These are phyloP conservation scores for Drosophila nigromelanica DNA, from an alignment of 1,140 invertebrate species.

Conservation along the genomic window DNA sequence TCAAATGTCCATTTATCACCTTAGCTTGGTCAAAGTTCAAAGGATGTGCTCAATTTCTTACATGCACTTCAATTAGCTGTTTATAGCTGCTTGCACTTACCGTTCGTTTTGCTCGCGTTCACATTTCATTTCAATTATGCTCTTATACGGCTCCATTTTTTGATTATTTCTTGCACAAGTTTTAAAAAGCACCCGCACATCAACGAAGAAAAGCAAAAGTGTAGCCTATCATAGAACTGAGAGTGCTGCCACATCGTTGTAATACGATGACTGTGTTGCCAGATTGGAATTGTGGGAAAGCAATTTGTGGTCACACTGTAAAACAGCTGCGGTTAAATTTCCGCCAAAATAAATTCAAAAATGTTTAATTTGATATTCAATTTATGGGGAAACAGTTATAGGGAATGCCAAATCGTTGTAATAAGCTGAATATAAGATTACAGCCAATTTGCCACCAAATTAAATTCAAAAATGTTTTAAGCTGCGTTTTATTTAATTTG, in stretches of 20 bases:
- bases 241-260: conserved; percentile 8
- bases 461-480: too few relatives aligned
- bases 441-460: too few relatives aligned
- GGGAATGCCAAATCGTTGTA: too few relatives aligned
- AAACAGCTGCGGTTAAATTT: neutral
- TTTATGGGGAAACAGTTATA: too few relatives aligned
- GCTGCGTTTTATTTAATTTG: neutral
- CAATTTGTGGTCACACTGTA: conserved; percentile 3
- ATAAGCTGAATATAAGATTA: too few relatives aligned
- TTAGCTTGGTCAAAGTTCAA: conserved; percentile 42
- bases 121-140: neutral
- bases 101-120: neutral
- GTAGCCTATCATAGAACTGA: neutral
- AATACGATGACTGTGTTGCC: conserved; percentile 3
- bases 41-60: conserved; percentile 20
- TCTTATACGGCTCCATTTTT: conserved; percentile 1
- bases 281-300: neutral
- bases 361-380: neutral
- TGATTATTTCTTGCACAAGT: neutral
- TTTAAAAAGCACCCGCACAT: conserved; percentile 13
- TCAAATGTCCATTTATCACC: conserved; percentile 67
- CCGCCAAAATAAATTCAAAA: conserved; percentile 5
- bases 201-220: neutral
- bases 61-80: conserved; percentile 26
- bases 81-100: neutral